These are phyloP conservation scores for Squalus acanthias DNA, from an alignment of 2,797 vertebrate species.

Conservation along the genomic window DNA sequence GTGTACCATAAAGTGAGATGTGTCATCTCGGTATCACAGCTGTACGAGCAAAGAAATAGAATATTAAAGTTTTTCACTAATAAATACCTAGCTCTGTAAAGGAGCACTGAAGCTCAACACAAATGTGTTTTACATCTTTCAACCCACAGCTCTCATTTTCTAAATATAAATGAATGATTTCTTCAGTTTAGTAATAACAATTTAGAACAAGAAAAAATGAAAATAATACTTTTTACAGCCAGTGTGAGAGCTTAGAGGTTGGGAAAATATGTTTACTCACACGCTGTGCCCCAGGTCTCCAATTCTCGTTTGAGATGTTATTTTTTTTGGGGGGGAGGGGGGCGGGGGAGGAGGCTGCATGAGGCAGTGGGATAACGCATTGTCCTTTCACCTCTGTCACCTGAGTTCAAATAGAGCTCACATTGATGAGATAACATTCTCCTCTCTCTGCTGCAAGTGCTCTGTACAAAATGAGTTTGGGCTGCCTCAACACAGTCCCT, in stretches of 20 bases:
- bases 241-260: neutral
- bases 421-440: neutral
- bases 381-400: neutral
- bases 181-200: neutral
- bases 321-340: neutral
- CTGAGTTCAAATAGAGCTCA: neutral
- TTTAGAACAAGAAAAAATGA: neutral
- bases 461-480: neutral
- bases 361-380: neutral
- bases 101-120: neutral
- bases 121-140: neutral
- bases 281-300: neutral
- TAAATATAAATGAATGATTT: neutral
- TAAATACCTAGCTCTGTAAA: neutral
- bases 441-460: neutral
- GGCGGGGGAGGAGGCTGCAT: too few species aligned
- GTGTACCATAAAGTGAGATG: neutral
- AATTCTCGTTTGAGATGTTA: neutral
- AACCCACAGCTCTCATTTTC: neutral
- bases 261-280: neutral
- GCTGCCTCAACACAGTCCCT: neutral
- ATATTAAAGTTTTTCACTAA: neutral
- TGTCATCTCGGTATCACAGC: neutral
- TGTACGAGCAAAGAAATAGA: neutral
- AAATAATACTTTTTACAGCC: neutral